These are phyloP conservation scores for Coptodon bakossiorum DNA, from an alignment of 2,113 vertebrate species.

Conservation along the genomic window DNA sequence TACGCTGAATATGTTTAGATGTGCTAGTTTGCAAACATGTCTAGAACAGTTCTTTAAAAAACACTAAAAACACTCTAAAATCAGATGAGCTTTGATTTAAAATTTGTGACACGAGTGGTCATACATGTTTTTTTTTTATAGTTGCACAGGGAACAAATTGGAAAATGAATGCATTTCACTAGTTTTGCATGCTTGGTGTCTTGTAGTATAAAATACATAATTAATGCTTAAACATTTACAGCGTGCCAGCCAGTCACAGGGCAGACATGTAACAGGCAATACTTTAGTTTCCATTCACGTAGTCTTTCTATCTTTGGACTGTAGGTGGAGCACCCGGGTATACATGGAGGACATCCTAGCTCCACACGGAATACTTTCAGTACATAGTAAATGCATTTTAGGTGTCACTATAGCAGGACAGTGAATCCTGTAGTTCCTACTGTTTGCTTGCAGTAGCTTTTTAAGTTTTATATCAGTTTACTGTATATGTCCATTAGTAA, in stretches of 20 bases:
- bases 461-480: not conserved
- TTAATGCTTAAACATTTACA: not conserved
- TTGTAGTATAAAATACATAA: not conserved
- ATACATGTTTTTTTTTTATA: not conserved
- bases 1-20: slow-evolving; percentile 9
- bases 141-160: not conserved
- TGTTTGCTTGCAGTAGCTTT: not conserved
- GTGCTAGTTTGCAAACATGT: slow-evolving; percentile 16
- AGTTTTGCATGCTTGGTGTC: not conserved
- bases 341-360: not conserved
- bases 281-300: not conserved
- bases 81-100: not conserved
- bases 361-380: not conserved
- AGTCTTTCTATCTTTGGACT: not conserved
- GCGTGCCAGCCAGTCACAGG: not conserved
- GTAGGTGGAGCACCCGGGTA: not conserved
- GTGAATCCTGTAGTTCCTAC: not conserved
- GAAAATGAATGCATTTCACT: not conserved
- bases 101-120: not conserved
- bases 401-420: not conserved
- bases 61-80: not conserved
- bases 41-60: not conserved
- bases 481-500: not conserved
- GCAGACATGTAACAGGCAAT: not conserved
- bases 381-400: not conserved